Evolutionary conservation across 2,888 invertebrate genomes (phyloP).

Genomic region (Lagria hirta): DNA sequence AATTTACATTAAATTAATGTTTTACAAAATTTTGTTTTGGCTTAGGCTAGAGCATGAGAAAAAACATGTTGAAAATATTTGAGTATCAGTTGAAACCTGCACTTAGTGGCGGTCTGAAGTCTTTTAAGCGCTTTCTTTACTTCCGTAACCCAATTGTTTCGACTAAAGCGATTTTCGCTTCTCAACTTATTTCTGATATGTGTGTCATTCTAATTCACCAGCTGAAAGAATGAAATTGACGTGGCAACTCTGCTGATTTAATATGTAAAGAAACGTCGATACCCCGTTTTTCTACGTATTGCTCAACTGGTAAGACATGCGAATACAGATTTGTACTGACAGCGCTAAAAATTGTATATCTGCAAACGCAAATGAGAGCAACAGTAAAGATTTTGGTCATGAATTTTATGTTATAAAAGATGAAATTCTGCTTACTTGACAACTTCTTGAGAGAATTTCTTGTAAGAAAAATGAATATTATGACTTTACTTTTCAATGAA

Average conservation of each 20-base stretch:
- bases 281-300: slow-evolving; percentile 27
- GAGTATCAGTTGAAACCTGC: no score
- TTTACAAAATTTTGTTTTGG: no score
- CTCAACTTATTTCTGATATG: slow-evolving; percentile 4
- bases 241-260: slow-evolving; percentile 28
- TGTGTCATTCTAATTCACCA: slow-evolving; percentile 6
- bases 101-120: no score
- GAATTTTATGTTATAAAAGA: no score
- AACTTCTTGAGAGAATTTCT: neutral
- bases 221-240: slow-evolving; percentile 21
- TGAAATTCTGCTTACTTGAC: neutral
- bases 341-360: slow-evolving; percentile 26
- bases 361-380: slow-evolving; percentile 21
- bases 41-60: no score
- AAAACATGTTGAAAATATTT: no score
- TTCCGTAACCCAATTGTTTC: neutral
- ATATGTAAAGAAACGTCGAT: slow-evolving; percentile 28
- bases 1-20: no score
- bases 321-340: slow-evolving; percentile 27
- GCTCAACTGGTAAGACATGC: slow-evolving; percentile 26
- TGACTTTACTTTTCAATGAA: slow-evolving; percentile 10
- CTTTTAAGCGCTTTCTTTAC: no score
- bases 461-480: neutral
- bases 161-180: slow-evolving; percentile 5
- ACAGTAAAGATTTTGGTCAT: slow-evolving; percentile 8